Evolutionary conservation across 2,888 invertebrate genomes (phyloP).

Genomic region (Lordiphosa fenestrarum): DNA sequence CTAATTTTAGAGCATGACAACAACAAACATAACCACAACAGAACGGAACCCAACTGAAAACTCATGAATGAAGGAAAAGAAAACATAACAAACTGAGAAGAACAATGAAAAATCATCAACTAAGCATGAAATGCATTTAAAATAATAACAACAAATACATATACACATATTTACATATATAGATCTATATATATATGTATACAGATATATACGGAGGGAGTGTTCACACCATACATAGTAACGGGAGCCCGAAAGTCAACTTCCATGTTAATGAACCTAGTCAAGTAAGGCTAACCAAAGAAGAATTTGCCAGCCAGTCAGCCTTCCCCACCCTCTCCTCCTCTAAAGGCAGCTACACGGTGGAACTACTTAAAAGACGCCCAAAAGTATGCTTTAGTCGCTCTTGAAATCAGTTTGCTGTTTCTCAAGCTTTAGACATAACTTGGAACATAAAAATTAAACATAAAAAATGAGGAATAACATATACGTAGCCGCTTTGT

Average conservation of each 20-base stretch:
- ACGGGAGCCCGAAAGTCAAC: conserved; percentile 11
- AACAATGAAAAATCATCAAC: conserved; percentile 59
- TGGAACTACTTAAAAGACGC: neutral
- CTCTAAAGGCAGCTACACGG: conserved; percentile 4
- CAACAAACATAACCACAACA: conserved; percentile 3
- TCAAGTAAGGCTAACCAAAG: no score
- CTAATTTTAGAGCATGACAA: conserved; percentile 10
- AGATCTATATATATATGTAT: conserved; percentile 34
- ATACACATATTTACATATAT: conserved; percentile 27
- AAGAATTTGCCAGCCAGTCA: conserved; percentile 6
- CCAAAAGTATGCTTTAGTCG: conserved; percentile 1
- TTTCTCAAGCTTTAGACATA: conserved; percentile 1
- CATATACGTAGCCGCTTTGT: conserved; percentile 61
- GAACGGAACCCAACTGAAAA: conserved; percentile 55
- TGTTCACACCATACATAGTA: conserved; percentile 14
- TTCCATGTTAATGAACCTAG: conserved; percentile 8
- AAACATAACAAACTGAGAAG: conserved; percentile 29
- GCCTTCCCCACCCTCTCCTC: neutral
- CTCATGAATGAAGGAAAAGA: conserved; percentile 8
- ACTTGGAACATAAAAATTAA: conserved; percentile 22
- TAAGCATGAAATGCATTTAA: conserved; percentile 72
- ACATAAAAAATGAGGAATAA: conserved; percentile 15
- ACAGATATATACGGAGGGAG: conserved; percentile 24
- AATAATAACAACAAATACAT: conserved; percentile 31
- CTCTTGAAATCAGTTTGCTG: conserved; percentile 5